A percentile compares a stretch with the other conserved stretches of the same genome.
Conservation (phyloP, 2,888 invertebrate species). For the Terebella lapidaria region DNA sequence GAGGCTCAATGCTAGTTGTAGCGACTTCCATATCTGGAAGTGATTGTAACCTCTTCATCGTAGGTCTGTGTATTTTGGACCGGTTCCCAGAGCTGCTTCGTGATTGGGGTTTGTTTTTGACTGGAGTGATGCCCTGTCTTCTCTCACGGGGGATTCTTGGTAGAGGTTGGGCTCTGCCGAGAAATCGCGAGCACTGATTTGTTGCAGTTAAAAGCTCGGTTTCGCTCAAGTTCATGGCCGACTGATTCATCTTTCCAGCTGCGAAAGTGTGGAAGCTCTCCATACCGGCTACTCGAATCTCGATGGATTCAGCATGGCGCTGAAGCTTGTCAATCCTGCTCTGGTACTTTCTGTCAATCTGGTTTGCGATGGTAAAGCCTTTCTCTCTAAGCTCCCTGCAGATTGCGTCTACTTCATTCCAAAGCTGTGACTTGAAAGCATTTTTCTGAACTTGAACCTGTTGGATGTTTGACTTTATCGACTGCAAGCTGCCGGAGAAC, state of each 20-base stretch:
- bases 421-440: not conserved
- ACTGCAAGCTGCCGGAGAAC: not conserved
- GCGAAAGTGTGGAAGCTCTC: too few species aligned
- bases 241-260: too few species aligned
- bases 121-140: not conserved
- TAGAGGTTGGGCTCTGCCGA: not conserved
- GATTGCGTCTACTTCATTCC: not conserved
- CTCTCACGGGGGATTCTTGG: not conserved
- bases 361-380: not conserved
- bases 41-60: too few species aligned
- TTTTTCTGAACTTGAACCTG: not conserved
- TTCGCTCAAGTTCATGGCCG: too few species aligned
- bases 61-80: too few species aligned
- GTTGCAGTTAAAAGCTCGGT: too few species aligned
- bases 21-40: too few species aligned
- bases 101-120: not conserved
- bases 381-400: not conserved
- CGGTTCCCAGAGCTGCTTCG: not conserved
- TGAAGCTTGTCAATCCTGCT: too few species aligned
- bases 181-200: not conserved
- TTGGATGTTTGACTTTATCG: not conserved
- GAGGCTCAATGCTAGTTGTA: too few species aligned
- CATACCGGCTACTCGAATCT: too few species aligned
- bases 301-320: too few species aligned
- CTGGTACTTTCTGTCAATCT: too few species aligned